Evolutionary conservation across 2,113 vertebrate species (phyloP).

Genomic region (Craseonycteris thonglongyai): DNA sequence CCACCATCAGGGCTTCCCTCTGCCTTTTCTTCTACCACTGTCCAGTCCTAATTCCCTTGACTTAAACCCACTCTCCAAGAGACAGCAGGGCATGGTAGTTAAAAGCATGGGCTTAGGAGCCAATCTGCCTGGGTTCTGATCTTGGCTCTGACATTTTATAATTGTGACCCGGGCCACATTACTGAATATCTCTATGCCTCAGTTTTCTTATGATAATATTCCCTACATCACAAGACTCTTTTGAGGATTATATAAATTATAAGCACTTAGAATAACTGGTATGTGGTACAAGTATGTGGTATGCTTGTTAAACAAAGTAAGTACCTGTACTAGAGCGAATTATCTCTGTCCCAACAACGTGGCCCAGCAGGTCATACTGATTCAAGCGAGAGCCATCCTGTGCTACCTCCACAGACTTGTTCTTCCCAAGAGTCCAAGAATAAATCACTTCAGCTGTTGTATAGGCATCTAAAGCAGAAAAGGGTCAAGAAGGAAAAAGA

Average conservation of each 20-base stretch:
- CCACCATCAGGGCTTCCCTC: neutral
- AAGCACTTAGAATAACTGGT: neutral
- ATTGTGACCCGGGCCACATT: neutral
- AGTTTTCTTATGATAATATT: neutral
- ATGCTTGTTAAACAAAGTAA: constrained; percentile 28
- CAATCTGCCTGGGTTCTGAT: neutral
- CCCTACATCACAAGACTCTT: neutral
- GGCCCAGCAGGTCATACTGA: constrained; percentile 96
- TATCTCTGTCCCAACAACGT: constrained; percentile 95
- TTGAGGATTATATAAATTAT: neutral
- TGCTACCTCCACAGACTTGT: constrained; percentile 93
- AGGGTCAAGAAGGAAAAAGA: neutral
- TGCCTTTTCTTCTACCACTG: neutral
- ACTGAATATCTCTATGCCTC: neutral
- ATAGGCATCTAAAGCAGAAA: constrained; percentile 89
- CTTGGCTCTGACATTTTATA: neutral
- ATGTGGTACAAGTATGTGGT: neutral
- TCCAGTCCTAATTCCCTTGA: neutral
- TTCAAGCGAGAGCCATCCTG: constrained; percentile 97
- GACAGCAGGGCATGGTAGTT: neutral
- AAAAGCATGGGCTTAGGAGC: neutral
- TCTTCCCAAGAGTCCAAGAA: constrained; percentile 93
- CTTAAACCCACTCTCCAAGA: neutral
- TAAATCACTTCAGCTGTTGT: constrained; percentile 98
- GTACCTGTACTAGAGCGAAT: constrained; percentile 99